These are phyloP conservation scores for Hirtodrosophila duncani DNA, from an alignment of 2,888 invertebrate genomes.

Conservation along the genomic window DNA sequence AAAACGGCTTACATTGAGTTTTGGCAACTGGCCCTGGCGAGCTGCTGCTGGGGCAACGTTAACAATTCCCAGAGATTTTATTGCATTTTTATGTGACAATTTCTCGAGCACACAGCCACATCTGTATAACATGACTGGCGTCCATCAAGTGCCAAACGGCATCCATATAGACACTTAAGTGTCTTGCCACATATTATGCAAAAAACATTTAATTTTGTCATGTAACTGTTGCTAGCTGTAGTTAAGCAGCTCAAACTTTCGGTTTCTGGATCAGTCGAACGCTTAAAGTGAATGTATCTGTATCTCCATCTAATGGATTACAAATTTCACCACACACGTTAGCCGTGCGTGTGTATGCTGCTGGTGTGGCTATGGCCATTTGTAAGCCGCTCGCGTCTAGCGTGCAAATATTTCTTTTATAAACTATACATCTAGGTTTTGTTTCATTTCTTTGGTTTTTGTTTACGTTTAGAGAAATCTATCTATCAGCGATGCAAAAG, in stretches of 20 bases:
- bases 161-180: not conserved
- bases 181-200: too few species aligned
- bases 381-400: slow-evolving; percentile 49
- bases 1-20: slow-evolving; percentile 46
- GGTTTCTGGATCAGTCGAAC: slow-evolving; percentile 42
- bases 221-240: slow-evolving; percentile 22
- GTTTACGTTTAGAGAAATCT: slow-evolving; percentile 52
- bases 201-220: slow-evolving; percentile 19
- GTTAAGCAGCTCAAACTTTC: slow-evolving; percentile 46
- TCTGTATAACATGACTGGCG: slow-evolving; percentile 11
- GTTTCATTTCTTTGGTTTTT: slow-evolving; percentile 21
- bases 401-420: slow-evolving; percentile 68
- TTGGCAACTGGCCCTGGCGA: slow-evolving; percentile 63
- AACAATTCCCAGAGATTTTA: slow-evolving; percentile 48
- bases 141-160: not conserved
- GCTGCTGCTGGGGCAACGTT: slow-evolving; percentile 11
- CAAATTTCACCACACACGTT: slow-evolving; percentile 66
- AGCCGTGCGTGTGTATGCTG: slow-evolving; percentile 38
- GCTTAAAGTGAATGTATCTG: slow-evolving; percentile 31
- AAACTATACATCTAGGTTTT: slow-evolving; percentile 34
- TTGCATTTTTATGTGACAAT: slow-evolving; percentile 68
- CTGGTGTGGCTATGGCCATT: slow-evolving; percentile 28
- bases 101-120: slow-evolving; percentile 27
- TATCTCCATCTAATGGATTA: slow-evolving; percentile 46
- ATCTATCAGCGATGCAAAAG: slow-evolving; percentile 25